Conservation (phyloP, 2,888 invertebrate genomes). For the Tachina grossa region DNA sequence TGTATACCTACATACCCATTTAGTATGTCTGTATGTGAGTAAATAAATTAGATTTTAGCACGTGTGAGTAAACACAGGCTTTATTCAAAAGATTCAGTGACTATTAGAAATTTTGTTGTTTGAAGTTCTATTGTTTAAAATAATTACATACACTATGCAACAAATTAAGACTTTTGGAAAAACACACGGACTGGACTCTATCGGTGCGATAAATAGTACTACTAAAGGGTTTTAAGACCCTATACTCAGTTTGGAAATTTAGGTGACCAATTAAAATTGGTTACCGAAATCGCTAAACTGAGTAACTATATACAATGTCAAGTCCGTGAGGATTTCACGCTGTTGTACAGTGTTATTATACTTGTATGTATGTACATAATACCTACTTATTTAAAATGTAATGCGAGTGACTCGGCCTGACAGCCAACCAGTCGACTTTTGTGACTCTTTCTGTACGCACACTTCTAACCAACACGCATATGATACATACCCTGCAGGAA, state of each 20-base stretch:
- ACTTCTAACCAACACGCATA: neutral
- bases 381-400: neutral
- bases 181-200: too few species aligned
- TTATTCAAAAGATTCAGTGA: slow-evolving; percentile 29
- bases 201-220: too few species aligned
- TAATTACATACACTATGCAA: slow-evolving; percentile 22
- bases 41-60: slow-evolving; percentile 4
- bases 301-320: too few species aligned
- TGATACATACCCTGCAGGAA: slow-evolving; percentile 37
- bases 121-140: slow-evolving; percentile 55
- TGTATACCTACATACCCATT: neutral
- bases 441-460: slow-evolving; percentile 49
- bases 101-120: slow-evolving; percentile 31
- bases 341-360: too few species aligned
- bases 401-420: slow-evolving; percentile 32
- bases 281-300: too few species aligned
- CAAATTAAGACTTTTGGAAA: too few species aligned
- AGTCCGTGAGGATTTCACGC: too few species aligned
- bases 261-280: too few species aligned
- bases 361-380: too few species aligned
- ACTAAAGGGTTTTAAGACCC: too few species aligned
- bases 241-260: too few species aligned
- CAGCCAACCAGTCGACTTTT: slow-evolving; percentile 10
- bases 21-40: neutral
- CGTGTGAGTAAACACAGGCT: slow-evolving; percentile 1